A percentile compares a stretch with the other conserved stretches of the same genome.
Conservation (phyloP, 2,113 vertebrate species). For the Protobothrops mucrosquamatus region DNA sequence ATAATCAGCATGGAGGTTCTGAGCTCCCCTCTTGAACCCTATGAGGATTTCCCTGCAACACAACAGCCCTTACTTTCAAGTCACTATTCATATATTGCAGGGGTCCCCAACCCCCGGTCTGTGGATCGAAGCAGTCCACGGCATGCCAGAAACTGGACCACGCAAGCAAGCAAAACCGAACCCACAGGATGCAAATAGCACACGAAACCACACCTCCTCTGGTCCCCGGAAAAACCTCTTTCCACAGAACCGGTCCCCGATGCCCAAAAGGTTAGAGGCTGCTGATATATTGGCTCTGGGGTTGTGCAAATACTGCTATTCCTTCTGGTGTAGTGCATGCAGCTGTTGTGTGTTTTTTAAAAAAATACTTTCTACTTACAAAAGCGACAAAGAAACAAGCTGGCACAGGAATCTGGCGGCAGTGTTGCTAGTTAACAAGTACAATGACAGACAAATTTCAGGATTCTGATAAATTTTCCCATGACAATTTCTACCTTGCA, state of each 20-base stretch:
- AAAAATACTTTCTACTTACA: background rate
- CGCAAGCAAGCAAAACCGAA: too few relatives aligned
- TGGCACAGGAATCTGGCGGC: background rate
- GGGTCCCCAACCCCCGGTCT: too few relatives aligned
- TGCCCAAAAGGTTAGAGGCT: too few relatives aligned
- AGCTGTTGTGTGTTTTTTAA: background rate
- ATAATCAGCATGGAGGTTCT: background rate
- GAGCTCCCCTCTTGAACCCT: background rate
- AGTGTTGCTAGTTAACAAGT: background rate
- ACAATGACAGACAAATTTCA: background rate
- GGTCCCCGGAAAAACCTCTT: too few relatives aligned
- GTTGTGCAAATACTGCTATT: background rate
- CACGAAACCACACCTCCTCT: too few relatives aligned
- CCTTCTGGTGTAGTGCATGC: background rate
- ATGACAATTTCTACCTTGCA: background rate
- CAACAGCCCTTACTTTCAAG: background rate
- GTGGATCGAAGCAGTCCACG: too few relatives aligned
- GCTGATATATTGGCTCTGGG: background rate
- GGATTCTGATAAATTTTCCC: background rate
- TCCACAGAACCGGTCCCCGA: too few relatives aligned
- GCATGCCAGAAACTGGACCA: too few relatives aligned
- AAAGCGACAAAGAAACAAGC: background rate
- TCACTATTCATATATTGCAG: background rate
- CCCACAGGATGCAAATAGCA: too few relatives aligned
- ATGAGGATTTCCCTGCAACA: background rate